Base-by-base conservation (phyloP, 1,140 invertebrate genomes). In the Aphelinus atriplicis region DNA sequence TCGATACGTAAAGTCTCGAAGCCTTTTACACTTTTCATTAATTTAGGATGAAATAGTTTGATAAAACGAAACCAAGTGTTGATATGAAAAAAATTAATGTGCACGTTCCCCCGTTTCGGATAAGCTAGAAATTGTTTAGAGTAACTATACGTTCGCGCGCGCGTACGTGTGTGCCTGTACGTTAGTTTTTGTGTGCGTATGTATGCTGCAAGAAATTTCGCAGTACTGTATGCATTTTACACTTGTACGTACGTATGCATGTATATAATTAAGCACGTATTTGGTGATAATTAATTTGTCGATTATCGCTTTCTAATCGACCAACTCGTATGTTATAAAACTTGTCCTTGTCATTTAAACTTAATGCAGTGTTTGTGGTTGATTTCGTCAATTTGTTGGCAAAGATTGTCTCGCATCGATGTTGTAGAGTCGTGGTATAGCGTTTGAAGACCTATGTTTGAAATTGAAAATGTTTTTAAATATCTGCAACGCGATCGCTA, bases 261-360 rank as follows among this genome's bases (percentile, higher is more conserved):
- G 66, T 69, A 63, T 63, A 6, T 58, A 48, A 26, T 1, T 63
- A 7, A 7, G 47, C 5, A 58, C 26, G 45, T 58, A 67, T 57
- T 72, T 51, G 10, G 50, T 10, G 9, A 64, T 51, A 55, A 42
- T 46, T 9, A 26, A 43, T 63, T 63, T 56, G 2, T 10, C 43
- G 46, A 62, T 63, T 63, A 62, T 71, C 60, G 43, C 50, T 62
- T 70, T 51, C 45, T 63, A 64, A 50, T 60, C 45, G 63, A 73
- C 7, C 55, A 61, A 61, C 26, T 10, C 55, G 57, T 55, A 61
- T 53, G 1, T 51, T 46, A 67, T 61, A 67, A 55, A 58, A 73
- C 55, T 73, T 73, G 5, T 55, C 53, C n/a, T 65, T 4, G 61
- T 55, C 65, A 63, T 71, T 63, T 2, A 65, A 0, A 43, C 57